Evolutionary conservation across 2,113 vertebrate species (phyloP).

Genomic region (Nerophis ophidion): DNA sequence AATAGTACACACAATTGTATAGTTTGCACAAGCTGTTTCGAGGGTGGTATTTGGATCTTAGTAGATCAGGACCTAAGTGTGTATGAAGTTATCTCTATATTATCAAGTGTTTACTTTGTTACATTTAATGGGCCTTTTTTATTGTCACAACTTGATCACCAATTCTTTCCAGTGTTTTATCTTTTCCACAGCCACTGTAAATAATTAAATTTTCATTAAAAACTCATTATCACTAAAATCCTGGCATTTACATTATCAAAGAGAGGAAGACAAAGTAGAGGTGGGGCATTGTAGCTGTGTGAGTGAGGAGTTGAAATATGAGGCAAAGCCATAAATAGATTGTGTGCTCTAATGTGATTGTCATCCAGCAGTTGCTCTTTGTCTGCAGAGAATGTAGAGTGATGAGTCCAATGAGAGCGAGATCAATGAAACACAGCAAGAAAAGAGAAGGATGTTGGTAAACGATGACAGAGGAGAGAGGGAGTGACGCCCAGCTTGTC

Average conservation of each 20-base stretch:
- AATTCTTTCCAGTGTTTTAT: slow-evolving; percentile 58
- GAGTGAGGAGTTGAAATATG: slow-evolving; percentile 62
- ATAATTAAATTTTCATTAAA: slow-evolving; percentile 78
- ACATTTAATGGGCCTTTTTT: slow-evolving; percentile 50
- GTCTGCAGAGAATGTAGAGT: slow-evolving; percentile 64
- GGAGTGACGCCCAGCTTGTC: slow-evolving; percentile 50
- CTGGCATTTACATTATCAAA: slow-evolving; percentile 59
- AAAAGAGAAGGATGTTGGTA: slow-evolving; percentile 40
- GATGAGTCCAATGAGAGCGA: slow-evolving; percentile 59
- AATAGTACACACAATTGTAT: too few relatives aligned
- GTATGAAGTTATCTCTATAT: not conserved
- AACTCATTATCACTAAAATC: slow-evolving; percentile 71
- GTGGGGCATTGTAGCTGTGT: not conserved
- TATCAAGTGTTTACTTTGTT: slow-evolving; percentile 41
- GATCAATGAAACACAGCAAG: slow-evolving; percentile 56
- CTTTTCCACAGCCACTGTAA: slow-evolving; percentile 57
- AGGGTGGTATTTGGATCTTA: too few relatives aligned
- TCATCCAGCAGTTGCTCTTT: slow-evolving; percentile 67
- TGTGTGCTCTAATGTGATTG: slow-evolving; percentile 69
- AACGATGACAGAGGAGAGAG: slow-evolving; percentile 51
- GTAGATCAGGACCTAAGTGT: too few relatives aligned
- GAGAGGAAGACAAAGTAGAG: slow-evolving; percentile 28
- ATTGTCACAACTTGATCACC: slow-evolving; percentile 55
- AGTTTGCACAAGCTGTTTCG: too few relatives aligned
- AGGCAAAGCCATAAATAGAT: slow-evolving; percentile 71